Evolutionary conservation across 1,140 invertebrate species (phyloP).

Genomic region (Drosophila novamexicana): DNA sequence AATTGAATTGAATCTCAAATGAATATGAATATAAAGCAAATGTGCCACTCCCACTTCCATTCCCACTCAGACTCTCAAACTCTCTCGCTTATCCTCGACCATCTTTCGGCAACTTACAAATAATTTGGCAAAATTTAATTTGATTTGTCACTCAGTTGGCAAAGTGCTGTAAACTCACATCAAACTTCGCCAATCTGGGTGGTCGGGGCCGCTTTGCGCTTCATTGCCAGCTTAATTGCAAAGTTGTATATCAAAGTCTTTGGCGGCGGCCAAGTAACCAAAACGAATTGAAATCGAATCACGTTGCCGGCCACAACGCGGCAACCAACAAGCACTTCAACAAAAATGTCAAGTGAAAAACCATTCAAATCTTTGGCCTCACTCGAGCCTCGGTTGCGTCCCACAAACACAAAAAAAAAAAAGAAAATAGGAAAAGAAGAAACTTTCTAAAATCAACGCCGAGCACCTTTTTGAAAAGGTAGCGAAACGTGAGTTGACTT

Average conservation of each 20-base stretch:
- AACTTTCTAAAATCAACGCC: conserved; percentile 75
- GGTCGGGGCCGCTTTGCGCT: conserved; percentile 48
- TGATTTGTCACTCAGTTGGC: conserved; percentile 42
- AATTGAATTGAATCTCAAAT: conserved; percentile 70
- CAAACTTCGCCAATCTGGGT: conserved; percentile 16
- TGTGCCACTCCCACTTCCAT: too few relatives aligned
- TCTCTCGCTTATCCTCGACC: background rate
- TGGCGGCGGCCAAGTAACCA: conserved; percentile 47
- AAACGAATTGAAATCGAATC: conserved; percentile 72
- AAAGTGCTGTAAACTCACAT: background rate
- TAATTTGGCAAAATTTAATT: conserved; percentile 77
- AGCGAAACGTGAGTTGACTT: conserved; percentile 60
- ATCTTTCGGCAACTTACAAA: conserved; percentile 57
- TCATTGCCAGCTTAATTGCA: conserved; percentile 73
- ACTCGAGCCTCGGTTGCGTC: conserved; percentile 1
- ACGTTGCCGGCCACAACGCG: conserved; percentile 49
- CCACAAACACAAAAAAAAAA: conserved; percentile 3
- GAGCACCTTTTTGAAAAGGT: conserved; percentile 61
- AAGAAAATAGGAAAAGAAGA: conserved; percentile 21
- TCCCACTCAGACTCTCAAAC: background rate
- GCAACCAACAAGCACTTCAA: conserved; percentile 54
- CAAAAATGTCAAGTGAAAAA: conserved; percentile 70
- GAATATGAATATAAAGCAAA: conserved; percentile 65
- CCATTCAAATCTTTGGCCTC: conserved; percentile 68
- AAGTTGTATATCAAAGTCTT: conserved; percentile 56